phyloP scores from a whole-genome alignment of 2,888 invertebrate genomes.

The Ennomos erosarius region DNA sequence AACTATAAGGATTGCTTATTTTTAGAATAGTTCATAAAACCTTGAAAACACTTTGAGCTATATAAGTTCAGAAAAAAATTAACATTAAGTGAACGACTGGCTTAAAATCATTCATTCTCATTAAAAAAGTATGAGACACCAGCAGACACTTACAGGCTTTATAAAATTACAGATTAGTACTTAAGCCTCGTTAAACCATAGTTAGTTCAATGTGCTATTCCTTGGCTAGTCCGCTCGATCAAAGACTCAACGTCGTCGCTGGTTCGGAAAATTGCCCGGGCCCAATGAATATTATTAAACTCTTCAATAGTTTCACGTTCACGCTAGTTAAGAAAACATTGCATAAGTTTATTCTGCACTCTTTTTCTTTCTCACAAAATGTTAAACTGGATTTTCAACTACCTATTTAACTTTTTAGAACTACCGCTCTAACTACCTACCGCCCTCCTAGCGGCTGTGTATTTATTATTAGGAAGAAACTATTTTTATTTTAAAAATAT shows the following conservation, averaged over 20 bases:
- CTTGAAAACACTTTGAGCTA: neutral
- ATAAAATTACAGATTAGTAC: constrained; percentile 22
- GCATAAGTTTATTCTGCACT: constrained; percentile 40
- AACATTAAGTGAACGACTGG: too few relatives aligned
- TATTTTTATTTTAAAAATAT: too few relatives aligned
- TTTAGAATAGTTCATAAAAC: neutral
- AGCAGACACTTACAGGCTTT: too few relatives aligned
- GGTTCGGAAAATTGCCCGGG: constrained; percentile 82
- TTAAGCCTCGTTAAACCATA: constrained; percentile 55
- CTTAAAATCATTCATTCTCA: too few relatives aligned
- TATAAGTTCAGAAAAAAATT: neutral
- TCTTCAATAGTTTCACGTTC: constrained; percentile 75
- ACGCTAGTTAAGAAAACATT: constrained; percentile 68
- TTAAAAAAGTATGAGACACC: too few relatives aligned
- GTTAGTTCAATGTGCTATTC: constrained; percentile 71
- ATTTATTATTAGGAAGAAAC: neutral
- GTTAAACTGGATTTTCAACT: constrained; percentile 19
- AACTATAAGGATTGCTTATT: constrained; percentile 15
- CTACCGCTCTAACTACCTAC: constrained; percentile 7
- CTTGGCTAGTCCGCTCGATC: constrained; percentile 72
- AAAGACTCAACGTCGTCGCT: constrained; percentile 76
- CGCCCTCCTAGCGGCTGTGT: neutral
- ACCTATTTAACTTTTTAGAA: constrained; percentile 16
- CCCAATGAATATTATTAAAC: constrained; percentile 86
- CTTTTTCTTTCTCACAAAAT: constrained; percentile 22